Base-by-base conservation (phyloP, 2,888 invertebrate genomes). In the Heteromurus nitidus region DNA sequence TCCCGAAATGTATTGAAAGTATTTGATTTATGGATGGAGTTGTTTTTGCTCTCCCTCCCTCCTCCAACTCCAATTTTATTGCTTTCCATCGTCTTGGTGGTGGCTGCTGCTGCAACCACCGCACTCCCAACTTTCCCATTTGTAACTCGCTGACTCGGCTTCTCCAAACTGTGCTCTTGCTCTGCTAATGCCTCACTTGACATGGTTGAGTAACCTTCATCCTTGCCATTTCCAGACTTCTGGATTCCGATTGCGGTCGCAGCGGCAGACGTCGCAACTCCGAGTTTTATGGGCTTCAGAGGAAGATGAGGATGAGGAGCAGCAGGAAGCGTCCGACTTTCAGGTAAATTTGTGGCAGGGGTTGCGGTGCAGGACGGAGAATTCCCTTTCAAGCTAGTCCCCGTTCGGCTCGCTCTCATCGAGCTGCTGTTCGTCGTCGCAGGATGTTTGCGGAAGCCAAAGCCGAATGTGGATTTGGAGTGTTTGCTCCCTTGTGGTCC, bases 141-240 rank as follows among this genome's bases (percentile, higher is more conserved):
- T 60, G 30, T 55, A 24, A 28, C 80, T 68, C 70, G 65, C 72
- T 70, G 69, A 64, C 44, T 65, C 47, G 20, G 44, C 75, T 64
- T 75, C 75, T 74, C 80, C 31, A 67, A 67, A 20, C 73, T 80
- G 65, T 81, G 60, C 53, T 86, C 85, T 44, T 87, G 86, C 72
- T 87, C 87, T 11, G 85, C 85, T 28, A 86, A 64, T 13, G 86
- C 87, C 55, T 86, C 87, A 60, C 84, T 85, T 20, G 86, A 86
- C 87, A 87, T 86, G 64, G 87, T 87, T 18, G 87, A 87, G 47
- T 87, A 87, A 24, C 87, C 87, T 58, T 87, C 87, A 68, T 87
- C 87, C 70, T 87, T 87, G 20, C 80, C 82, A 73, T 72, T 81
- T 24, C 81, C 74, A 31, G 62, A 53, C 26, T 70, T 72, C 22